phyloP scores from a whole-genome alignment of 2,113 vertebrate genomes.

The Arenaria interpres region DNA sequence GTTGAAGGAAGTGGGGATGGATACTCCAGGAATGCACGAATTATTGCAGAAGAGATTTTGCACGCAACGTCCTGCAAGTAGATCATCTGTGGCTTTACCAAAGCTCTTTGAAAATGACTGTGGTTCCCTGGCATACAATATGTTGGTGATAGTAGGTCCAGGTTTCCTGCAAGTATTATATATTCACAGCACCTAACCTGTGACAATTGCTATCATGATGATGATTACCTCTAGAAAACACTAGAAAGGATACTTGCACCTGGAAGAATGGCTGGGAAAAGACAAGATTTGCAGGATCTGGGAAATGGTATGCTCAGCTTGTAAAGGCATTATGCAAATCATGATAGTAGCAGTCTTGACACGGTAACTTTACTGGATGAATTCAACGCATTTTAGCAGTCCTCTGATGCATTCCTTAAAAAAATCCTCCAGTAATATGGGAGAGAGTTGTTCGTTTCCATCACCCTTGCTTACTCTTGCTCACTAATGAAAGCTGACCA shows the following conservation, averaged over 20 bases:
- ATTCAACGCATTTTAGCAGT: background rate
- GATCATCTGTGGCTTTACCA: background rate
- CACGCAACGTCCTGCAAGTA: rapidly evolving
- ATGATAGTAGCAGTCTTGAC: background rate
- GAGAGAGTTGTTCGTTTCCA: background rate
- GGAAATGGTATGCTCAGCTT: background rate
- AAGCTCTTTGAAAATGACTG: background rate
- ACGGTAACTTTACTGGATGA: background rate
- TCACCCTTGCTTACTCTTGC: background rate
- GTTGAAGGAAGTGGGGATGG: background rate
- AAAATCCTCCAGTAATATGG: rapidly evolving
- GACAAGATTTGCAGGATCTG: rapidly evolving
- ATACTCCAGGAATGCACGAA: background rate
- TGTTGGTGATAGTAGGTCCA: background rate
- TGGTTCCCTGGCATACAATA: background rate
- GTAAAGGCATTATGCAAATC: background rate
- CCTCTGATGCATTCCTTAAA: background rate
- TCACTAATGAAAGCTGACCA: background rate
- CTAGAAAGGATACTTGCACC: background rate
- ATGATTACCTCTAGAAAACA: background rate
- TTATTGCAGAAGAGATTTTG: background rate
- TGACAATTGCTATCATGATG: background rate
- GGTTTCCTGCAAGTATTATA: background rate
- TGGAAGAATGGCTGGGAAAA: background rate
- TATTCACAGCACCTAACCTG: background rate